phyloP scores from a whole-genome alignment of 2,113 vertebrate genomes.

The Apus apus region DNA sequence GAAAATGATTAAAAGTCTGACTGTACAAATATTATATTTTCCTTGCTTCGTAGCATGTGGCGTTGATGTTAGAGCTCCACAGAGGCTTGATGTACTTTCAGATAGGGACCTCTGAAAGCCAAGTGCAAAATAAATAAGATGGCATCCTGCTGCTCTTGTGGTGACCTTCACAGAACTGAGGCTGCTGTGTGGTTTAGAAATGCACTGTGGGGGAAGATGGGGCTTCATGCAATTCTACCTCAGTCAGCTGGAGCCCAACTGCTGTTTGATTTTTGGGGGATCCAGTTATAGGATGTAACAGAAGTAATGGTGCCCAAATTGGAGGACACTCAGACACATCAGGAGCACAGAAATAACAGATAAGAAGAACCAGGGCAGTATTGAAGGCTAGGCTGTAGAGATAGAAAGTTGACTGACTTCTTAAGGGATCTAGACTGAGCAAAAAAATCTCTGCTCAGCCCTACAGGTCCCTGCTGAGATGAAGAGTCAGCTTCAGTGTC shows the following conservation, averaged over 20 bases:
- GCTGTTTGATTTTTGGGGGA: neutral
- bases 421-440: neutral
- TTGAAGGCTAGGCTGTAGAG: neutral
- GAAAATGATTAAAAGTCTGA: constrained; percentile 35
- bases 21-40: constrained; percentile 44
- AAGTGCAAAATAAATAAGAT: constrained; percentile 44
- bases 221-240: neutral
- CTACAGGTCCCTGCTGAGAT: neutral
- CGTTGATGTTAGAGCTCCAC: constrained; percentile 37
- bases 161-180: constrained; percentile 14
- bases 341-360: neutral
- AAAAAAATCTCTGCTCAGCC: neutral
- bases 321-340: neutral
- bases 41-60: constrained; percentile 13
- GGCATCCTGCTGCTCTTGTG: constrained; percentile 30
- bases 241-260: neutral
- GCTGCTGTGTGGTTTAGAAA: neutral
- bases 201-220: neutral
- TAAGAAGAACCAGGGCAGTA: neutral
- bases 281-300: neutral
- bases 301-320: neutral
- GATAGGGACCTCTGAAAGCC: constrained; percentile 15
- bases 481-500: neutral
- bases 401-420: neutral
- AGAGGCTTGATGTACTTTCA: constrained; percentile 42